Evolutionary conservation across 2,113 vertebrate genomes (phyloP), one percentile per base, ranked within the genome.

Genomic region (Sporophila hypoxantha): DNA sequence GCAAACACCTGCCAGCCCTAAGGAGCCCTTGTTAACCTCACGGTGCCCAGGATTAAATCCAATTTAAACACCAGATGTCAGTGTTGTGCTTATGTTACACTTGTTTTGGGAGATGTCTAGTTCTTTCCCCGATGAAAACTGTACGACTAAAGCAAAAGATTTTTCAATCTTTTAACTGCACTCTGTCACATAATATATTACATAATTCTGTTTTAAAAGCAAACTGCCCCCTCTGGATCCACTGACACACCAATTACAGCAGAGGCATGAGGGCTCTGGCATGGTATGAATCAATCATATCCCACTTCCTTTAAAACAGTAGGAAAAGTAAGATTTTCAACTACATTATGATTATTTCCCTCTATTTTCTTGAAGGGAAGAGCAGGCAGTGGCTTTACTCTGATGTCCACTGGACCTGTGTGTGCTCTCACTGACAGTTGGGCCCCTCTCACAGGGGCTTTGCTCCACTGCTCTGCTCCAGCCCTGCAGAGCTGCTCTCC

Each of bases 61-160:
- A 27, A 44, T 79, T 74, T 88, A 69, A 93, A 93, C 97, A 96
- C 93, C 96, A 97, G 97, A 92, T 97, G 97, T 97, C 97, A 97
- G 95, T 96, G 89, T 97, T 97, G 96, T 50, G 96, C 97, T 96
- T 89, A 85, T 53, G 88, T 97, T 97, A 71, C 70, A 82, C 41
- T n/a, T 32, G 37, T 26, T 57, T 30, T 9, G n/a, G 50, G 37
- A 36, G 22, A 9, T 8, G 17, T 4, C 70, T 80, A 46, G 15
- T 25, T 85, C 80, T 84, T 57, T 44, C 50, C 42, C 2, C 5
- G 27, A 6, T 5, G n/a, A 52, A 84, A 57, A 82, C 0, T 25
- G 53, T 25, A 18, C 0, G 0, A 44, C 23, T 30, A 56, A 78
- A 73, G 34, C 27, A 59, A 71, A 89, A 75, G 14, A 34, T 44